These are phyloP conservation scores for Molothrus aeneus DNA, from an alignment of 2,797 vertebrate species.

Conservation along the genomic window DNA sequence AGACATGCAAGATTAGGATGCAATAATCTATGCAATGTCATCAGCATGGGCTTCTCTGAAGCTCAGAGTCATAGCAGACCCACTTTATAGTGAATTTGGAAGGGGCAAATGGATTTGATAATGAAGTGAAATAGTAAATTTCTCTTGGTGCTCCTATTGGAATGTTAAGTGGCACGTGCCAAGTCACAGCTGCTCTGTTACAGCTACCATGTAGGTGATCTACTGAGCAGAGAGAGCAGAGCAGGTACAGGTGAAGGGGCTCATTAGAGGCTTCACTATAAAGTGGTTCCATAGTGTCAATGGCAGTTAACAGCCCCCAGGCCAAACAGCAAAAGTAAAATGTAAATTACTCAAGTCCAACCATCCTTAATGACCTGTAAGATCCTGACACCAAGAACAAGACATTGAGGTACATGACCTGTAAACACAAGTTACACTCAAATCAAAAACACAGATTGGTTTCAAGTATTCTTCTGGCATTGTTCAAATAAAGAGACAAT, in stretches of 20 bases:
- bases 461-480: background rate
- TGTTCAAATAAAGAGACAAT: background rate
- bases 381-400: background rate
- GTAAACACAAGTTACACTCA: background rate
- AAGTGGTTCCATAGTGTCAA: constrained; percentile 61
- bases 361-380: background rate
- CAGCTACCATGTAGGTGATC: background rate
- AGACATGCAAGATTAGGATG: constrained; percentile 72
- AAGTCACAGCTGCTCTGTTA: background rate
- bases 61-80: constrained; percentile 38
- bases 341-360: constrained; percentile 17
- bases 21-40: constrained; percentile 46
- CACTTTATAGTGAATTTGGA: constrained; percentile 60
- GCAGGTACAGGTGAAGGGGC: background rate
- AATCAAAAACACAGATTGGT: background rate
- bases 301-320: constrained; percentile 30
- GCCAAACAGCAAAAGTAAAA: constrained; percentile 65
- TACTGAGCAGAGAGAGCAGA: background rate
- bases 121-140: background rate
- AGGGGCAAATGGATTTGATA: background rate
- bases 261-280: constrained; percentile 65
- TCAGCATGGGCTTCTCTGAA: constrained; percentile 53
- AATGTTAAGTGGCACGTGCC: background rate
- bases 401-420: background rate
- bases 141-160: background rate